Conservation (phyloP, 1,140 invertebrate genomes). For the Cheumatopsyche charites region DNA sequence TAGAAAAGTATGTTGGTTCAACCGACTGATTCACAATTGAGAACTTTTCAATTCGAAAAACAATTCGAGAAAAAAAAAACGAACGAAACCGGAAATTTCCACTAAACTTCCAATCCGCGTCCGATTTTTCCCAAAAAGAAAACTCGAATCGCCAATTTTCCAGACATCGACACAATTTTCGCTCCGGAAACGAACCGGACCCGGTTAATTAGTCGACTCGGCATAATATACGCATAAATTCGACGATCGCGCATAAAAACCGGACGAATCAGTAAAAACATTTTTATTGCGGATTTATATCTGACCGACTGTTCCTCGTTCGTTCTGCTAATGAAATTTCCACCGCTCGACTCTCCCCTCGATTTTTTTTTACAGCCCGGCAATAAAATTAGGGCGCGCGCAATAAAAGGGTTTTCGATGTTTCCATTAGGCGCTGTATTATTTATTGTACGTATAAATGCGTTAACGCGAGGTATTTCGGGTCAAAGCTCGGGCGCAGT, state of each 20-base stretch:
- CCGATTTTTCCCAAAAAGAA: no score
- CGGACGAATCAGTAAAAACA: background rate
- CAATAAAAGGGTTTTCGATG: conserved; percentile 32
- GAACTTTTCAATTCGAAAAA: background rate
- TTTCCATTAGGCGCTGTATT: conserved; percentile 1
- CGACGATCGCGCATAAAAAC: conserved; percentile 5
- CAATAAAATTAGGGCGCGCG: conserved; percentile 25
- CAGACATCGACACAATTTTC: background rate
- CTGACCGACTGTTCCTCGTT: conserved; percentile 21
- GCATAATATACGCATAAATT: conserved; percentile 5
- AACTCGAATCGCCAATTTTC: background rate
- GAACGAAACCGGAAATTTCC: background rate
- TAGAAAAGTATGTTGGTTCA: no score
- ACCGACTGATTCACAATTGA: no score
- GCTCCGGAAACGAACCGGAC: background rate
- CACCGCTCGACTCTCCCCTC: background rate
- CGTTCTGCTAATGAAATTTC: conserved; percentile 29
- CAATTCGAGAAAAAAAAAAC: background rate
- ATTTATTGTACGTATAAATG: no score
- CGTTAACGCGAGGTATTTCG: no score
- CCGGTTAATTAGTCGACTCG: background rate
- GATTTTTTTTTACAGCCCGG: conserved; percentile 20
- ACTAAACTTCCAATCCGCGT: background rate
- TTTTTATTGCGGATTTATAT: conserved; percentile 30
- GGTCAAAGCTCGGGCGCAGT: no score